These are phyloP conservation scores for Luscinia megarhynchos DNA, from an alignment of 2,797 vertebrate genomes.

Conservation along the genomic window DNA sequence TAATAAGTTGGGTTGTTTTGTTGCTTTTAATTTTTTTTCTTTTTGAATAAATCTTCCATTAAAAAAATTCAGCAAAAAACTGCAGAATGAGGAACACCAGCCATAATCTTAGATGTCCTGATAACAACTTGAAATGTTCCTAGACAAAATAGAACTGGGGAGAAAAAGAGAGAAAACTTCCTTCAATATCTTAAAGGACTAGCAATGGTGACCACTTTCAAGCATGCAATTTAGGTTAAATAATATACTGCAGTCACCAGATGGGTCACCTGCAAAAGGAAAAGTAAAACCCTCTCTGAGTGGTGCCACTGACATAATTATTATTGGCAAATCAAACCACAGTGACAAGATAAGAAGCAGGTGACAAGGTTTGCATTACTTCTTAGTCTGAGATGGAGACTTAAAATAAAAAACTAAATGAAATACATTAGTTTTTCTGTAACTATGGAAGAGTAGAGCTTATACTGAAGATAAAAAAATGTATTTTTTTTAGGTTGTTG, in stretches of 20 bases:
- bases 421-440: neutral
- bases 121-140: neutral
- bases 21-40: neutral
- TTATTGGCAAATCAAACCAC: neutral
- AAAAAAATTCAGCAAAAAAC: neutral
- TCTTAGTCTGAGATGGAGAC: neutral
- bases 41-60: neutral
- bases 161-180: neutral
- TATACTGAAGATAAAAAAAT: neutral
- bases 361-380: neutral
- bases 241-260: neutral
- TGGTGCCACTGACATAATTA: neutral
- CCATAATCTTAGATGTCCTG: neutral
- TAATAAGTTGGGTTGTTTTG: neutral
- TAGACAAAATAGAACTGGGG: neutral
- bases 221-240: slow-evolving; percentile 17
- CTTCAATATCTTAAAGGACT: neutral
- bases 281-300: neutral
- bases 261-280: neutral
- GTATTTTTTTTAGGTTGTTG: neutral
- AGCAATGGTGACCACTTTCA: slow-evolving; percentile 7
- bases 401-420: neutral
- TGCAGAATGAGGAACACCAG: neutral
- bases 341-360: neutral
- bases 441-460: neutral